phyloP scores from a whole-genome alignment of 2,888 invertebrate genomes.

The Stratiomys singularior region DNA sequence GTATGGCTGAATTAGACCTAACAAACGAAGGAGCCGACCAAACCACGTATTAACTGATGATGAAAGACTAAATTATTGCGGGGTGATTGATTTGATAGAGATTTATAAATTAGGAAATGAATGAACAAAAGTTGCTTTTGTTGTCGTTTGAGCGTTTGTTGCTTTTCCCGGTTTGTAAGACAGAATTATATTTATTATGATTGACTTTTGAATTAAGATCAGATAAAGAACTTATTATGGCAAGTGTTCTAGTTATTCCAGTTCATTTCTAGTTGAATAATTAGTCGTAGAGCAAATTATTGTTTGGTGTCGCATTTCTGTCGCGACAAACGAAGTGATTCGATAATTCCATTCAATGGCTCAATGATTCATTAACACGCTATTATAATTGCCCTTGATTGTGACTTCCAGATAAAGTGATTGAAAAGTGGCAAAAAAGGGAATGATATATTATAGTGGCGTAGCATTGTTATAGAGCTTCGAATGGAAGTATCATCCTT shows the following conservation, averaged over 20 bases:
- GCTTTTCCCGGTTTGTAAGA: background rate
- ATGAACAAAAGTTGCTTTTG: background rate
- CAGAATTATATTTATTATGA: conserved; percentile 24
- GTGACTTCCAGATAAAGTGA: conserved; percentile 1
- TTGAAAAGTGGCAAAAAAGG: background rate
- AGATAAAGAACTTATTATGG: conserved; percentile 23
- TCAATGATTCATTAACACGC: conserved; percentile 6
- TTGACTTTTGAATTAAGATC: conserved; percentile 33
- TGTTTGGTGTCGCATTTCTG: background rate
- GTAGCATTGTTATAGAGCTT: no score
- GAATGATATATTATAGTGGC: conserved; percentile 2
- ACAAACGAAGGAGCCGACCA: background rate
- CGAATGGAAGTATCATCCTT: no score
- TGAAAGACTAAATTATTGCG: background rate
- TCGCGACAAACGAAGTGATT: background rate
- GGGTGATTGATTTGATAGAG: conserved; percentile 29
- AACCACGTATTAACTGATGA: background rate
- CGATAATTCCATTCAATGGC: background rate
- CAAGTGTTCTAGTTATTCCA: background rate
- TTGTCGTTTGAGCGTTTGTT: background rate
- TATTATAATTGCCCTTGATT: conserved; percentile 16
- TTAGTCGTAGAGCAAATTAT: background rate
- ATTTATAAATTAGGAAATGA: conserved; percentile 42
- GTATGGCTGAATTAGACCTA: background rate
- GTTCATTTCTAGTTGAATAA: background rate